Conservation (phyloP, 2,888 invertebrate genomes). For the Chaetogeoica ovagalla region DNA sequence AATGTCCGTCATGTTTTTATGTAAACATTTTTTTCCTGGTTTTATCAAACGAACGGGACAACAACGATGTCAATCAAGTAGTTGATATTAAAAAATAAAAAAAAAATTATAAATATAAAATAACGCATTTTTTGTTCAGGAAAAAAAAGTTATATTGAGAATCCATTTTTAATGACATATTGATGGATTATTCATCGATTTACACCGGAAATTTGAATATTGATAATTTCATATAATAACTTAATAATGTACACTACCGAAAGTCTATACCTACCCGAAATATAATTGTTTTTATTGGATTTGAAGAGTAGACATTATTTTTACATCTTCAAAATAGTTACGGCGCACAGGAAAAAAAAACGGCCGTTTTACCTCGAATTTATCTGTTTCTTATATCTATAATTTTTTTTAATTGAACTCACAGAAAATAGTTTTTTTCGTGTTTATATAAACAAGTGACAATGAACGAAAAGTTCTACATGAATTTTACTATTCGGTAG, state of each 20-base stretch:
- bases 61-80: conserved; percentile 41
- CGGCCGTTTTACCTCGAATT: too few species aligned
- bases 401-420: too few species aligned
- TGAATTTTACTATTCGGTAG: too few species aligned
- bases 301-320: not conserved
- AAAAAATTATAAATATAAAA: not conserved
- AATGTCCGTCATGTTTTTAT: conserved; percentile 5
- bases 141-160: conserved; percentile 35
- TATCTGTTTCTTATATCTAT: too few species aligned
- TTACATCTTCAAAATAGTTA: not conserved
- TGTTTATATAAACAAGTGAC: too few species aligned
- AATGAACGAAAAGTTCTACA: too few species aligned
- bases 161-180: conserved; percentile 31
- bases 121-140: conserved; percentile 13
- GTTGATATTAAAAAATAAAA: conserved; percentile 13
- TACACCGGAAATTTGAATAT: conserved; percentile 9
- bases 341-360: not conserved
- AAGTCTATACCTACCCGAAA: too few species aligned
- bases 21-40: not conserved
- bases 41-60: conserved; percentile 38
- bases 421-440: too few species aligned
- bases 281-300: not conserved
- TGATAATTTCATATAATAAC: not conserved
- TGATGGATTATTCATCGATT: conserved; percentile 32
- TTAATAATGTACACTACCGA: not conserved